Percentiles rank a stretch among this genome's conserved stretches.
Evolutionary conservation across 2,113 vertebrate genomes (phyloP).

Genomic region (Nyctibius bracteatus): DNA sequence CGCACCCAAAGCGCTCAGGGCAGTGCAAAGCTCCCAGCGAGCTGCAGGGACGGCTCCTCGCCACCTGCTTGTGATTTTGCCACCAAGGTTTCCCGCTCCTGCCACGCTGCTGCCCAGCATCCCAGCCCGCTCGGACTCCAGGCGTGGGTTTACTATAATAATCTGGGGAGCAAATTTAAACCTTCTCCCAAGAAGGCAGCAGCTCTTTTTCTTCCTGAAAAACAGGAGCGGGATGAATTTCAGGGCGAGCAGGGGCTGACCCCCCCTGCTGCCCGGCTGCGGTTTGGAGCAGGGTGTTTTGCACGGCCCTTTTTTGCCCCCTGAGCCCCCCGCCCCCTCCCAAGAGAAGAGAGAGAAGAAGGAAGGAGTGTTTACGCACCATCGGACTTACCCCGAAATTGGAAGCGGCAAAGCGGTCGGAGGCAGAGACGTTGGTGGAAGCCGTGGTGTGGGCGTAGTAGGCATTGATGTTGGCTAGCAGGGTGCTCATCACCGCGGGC

Average conservation of each 20-base stretch:
- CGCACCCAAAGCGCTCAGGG: not conserved
- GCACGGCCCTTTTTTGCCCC: not conserved
- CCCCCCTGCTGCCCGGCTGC: not conserved
- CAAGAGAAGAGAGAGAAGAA: slow-evolving; percentile 54
- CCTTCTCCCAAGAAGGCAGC: not conserved
- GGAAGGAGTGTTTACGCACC: slow-evolving; percentile 63
- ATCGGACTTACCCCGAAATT: slow-evolving; percentile 93
- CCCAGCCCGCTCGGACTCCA: not conserved
- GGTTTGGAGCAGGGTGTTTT: not conserved
- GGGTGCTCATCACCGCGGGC: slow-evolving; percentile 96
- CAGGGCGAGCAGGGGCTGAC: not conserved
- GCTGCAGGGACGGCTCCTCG: not conserved
- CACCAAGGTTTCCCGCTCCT: not conserved
- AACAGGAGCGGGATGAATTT: not conserved
- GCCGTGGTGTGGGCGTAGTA: slow-evolving; percentile 98
- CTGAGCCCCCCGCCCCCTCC: not conserved
- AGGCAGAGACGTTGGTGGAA: slow-evolving; percentile 96
- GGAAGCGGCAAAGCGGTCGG: slow-evolving; percentile 95
- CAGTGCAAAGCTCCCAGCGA: not conserved
- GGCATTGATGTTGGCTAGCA: slow-evolving; percentile 98
- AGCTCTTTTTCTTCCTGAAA: not conserved
- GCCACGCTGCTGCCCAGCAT: fast-evolving
- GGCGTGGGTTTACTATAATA: fast-evolving
- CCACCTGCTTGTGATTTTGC: not conserved
- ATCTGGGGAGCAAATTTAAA: not conserved